Evolutionary conservation across 2,113 vertebrate genomes (phyloP), one percentile per base, ranked within the genome.

Genomic region (Pelvicachromis taeniatus): DNA sequence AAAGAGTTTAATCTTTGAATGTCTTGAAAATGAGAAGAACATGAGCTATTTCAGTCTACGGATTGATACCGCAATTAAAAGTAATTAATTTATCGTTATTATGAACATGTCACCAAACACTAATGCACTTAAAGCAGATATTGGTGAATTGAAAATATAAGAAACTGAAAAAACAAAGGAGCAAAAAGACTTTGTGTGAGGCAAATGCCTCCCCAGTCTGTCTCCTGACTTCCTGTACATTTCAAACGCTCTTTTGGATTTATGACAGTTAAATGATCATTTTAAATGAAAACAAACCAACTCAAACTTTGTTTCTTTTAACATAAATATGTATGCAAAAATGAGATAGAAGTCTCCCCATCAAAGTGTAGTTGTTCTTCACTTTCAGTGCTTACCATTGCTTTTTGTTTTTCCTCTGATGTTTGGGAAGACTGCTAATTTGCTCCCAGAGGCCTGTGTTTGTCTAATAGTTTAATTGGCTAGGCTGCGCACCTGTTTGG

Each of bases 381-480:
- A 83, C 86, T 87, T 45, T 85, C 80, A 87, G 29, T 93, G 93
- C 93, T 94, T 93, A 91, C 84, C 50, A 81, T 50, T 92, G 90
- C 89, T 90, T 94, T 94, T 91, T 92, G 83, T 86, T 85, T 89
- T 87, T 79, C 87, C 86, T 91, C 70, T 92, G 91, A 77, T 93
- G 87, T 91, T 90, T 89, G 84, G 85, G 90, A 88, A 91, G 87
- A 80, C 90, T 87, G 87, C 89, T 95, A 93, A 95, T 95, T 91
- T 95, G 89, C 93, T 96, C 94, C 95, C 93, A 87, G 85, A 93
- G 89, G 93, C 93, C 94, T 91, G 89, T 95, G 91, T 96, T 96
- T 94, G 91, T 94, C 91, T 95, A 95, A 96, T 95, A 94, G 95
- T 95, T 96, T 95, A 96, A 96, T 95, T 95, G 95, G 88, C 92